Evolutionary conservation across 2,113 vertebrate species (phyloP), one percentile per base, ranked within the genome.

Genomic region (Hassar affinis): DNA sequence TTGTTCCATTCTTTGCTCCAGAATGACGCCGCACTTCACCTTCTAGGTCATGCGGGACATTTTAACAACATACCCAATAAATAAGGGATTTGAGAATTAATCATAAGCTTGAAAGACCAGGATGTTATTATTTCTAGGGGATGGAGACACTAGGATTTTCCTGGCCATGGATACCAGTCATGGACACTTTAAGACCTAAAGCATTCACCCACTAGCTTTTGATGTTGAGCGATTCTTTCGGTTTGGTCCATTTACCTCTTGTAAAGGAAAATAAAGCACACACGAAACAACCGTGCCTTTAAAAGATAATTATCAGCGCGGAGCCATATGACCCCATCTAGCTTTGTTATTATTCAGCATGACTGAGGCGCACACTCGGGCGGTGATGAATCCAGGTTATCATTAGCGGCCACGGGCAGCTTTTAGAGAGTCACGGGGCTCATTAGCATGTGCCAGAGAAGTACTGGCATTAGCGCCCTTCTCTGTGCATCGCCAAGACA

Each of bases 391-490:
- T 76, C 59, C 27, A 86, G 74, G 72, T 59, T 61, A 61, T 79
- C 38, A 84, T 79, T 79, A 79, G 22, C 25, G 17, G 57, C 35
- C 38, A 56, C 57, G n/a, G 68, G 62, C 64, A 59, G 83, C 62
- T 47, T 72, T 82, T 57, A 85, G 62, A 71, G 51, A 88, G 77
- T 81, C 76, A 64, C 4, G 2, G n/a, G 75, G 80, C 83, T 87
- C 79, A 87, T 87, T 88, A 90, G 77, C n/a, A 85, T 51, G 54
- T 81, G 78, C 30, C 57, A 15, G 62, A 56, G n/a, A 66, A 35
- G 54, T 33, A 14, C 35, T 78, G n/a, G 78, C 38, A 79, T 81
- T 69, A 56, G 49, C 9, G 14, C 10, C 35, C 12, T 75, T 75
- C 14, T 33, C 45, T 52, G 51, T 76, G 49, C 49, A 35, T 76